Conservation (phyloP, 1,140 invertebrate genomes). For the Spodoptera litura region DNA sequence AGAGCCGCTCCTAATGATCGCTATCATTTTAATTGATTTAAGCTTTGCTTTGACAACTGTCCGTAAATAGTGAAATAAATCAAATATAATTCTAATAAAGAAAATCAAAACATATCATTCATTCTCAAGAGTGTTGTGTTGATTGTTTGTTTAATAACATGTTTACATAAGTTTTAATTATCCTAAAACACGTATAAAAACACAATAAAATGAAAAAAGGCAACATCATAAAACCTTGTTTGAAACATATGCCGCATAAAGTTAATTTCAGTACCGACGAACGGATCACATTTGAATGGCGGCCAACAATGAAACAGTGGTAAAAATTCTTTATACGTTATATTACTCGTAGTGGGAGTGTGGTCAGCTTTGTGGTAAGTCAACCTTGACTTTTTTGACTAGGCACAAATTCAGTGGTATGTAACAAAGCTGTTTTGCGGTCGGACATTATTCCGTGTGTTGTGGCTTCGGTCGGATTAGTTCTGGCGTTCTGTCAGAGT, state of each 20-base stretch:
- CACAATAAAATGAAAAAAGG: background rate
- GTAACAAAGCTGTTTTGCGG: slow-evolving; percentile 34
- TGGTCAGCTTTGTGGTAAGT: slow-evolving; percentile 14
- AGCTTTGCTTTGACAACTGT: slow-evolving; percentile 9
- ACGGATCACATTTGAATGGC: slow-evolving; percentile 13
- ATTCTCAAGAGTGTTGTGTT: too few species aligned
- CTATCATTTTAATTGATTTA: slow-evolving; percentile 37
- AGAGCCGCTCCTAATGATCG: slow-evolving; percentile 25
- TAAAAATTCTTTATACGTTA: slow-evolving; percentile 29
- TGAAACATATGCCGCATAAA: background rate
- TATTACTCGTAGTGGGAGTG: background rate
- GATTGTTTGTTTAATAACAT: too few species aligned
- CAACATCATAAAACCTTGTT: background rate
- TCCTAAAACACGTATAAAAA: background rate
- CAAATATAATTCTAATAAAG: background rate
- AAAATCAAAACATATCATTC: too few species aligned
- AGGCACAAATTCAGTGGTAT: slow-evolving; percentile 34
- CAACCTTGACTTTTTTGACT: slow-evolving; percentile 37
- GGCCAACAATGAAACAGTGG: slow-evolving; percentile 9
- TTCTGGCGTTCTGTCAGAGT: slow-evolving; percentile 23
- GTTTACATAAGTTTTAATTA: background rate
- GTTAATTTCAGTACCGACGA: slow-evolving; percentile 25
- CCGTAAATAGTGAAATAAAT: background rate
- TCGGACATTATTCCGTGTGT: slow-evolving; percentile 40
- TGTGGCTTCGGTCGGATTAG: slow-evolving; percentile 43